Conservation (phyloP, 2,888 invertebrate species). For the Volucella bombylans region DNA sequence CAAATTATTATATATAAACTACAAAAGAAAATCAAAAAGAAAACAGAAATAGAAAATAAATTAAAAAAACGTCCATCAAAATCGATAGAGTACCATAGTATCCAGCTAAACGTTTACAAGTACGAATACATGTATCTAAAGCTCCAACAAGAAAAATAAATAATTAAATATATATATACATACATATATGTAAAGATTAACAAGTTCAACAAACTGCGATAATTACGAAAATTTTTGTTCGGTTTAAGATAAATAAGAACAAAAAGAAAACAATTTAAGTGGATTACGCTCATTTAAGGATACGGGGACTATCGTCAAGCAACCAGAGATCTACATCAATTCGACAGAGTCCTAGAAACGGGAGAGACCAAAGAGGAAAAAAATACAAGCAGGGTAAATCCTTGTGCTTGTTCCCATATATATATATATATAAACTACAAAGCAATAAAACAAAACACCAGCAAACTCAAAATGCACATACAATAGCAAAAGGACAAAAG, state of each 20-base stretch:
- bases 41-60: slow-evolving; percentile 41
- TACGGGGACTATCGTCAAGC: slow-evolving; percentile 52
- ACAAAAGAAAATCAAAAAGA: slow-evolving; percentile 15
- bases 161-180: too few relatives aligned
- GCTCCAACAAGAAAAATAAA: slow-evolving; percentile 8
- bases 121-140: slow-evolving; percentile 30
- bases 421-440: background rate
- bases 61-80: slow-evolving; percentile 53
- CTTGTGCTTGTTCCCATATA: slow-evolving; percentile 7
- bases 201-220: slow-evolving; percentile 56
- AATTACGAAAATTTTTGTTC: slow-evolving; percentile 38
- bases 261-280: slow-evolving; percentile 45
- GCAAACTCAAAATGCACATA: slow-evolving; percentile 42
- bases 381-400: slow-evolving; percentile 24
- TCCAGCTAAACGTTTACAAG: slow-evolving; percentile 38
- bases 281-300: slow-evolving; percentile 57
- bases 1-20: slow-evolving; percentile 16
- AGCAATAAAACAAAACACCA: slow-evolving; percentile 17
- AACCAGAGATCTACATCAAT: slow-evolving; percentile 53
- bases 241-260: slow-evolving; percentile 12
- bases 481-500: slow-evolving; percentile 50
- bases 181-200: slow-evolving; percentile 6
- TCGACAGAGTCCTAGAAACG: slow-evolving; percentile 6
- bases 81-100: slow-evolving; percentile 71
- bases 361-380: background rate